A percentile compares a stretch with the other conserved stretches of the same genome.
Conservation (phyloP, 2,797 vertebrate genomes). For the Galagoides demidoff region DNA sequence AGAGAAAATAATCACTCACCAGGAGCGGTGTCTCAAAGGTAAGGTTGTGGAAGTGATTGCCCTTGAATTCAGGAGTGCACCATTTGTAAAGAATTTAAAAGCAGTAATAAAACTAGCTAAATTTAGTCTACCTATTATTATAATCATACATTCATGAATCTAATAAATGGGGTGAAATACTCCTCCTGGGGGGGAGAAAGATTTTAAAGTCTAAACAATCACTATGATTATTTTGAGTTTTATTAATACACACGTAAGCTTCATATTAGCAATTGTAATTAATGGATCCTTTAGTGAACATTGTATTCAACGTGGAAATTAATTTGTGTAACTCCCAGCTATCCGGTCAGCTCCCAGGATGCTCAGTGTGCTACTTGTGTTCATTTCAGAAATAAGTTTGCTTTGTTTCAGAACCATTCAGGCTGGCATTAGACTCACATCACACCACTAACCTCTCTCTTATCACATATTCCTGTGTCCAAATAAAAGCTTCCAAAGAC, state of each 20-base stretch:
- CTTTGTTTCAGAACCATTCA: background rate
- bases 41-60: background rate
- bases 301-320: background rate
- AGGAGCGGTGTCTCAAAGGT: background rate
- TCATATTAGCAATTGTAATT: background rate
- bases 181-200: background rate
- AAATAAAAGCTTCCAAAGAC: background rate
- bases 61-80: background rate
- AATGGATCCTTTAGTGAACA: background rate
- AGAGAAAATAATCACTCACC: too few species aligned
- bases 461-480: background rate
- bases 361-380: rapidly evolving
- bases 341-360: too few species aligned
- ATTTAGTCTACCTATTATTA: background rate
- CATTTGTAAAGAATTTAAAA: background rate
- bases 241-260: background rate
- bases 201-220: background rate
- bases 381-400: background rate
- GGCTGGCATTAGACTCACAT: background rate
- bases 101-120: background rate
- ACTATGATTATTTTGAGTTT: background rate
- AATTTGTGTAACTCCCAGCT: background rate
- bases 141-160: background rate
- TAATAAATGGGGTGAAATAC: background rate
- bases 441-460: too few species aligned